Evolutionary conservation across 2,888 invertebrate genomes (phyloP).

Genomic region (Hybos culiciformis): DNA sequence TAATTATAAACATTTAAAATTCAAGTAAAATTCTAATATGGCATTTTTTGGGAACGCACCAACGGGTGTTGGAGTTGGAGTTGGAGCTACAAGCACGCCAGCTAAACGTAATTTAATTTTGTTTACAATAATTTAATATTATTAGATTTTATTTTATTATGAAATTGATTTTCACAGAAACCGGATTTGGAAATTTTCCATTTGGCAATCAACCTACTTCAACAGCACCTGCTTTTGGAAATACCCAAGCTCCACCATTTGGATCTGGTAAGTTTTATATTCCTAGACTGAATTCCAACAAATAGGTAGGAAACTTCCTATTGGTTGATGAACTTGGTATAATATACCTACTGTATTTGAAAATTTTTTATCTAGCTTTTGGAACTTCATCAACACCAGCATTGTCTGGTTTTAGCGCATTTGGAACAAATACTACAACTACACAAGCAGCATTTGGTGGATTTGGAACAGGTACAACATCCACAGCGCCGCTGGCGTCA

Average conservation of each 20-base stretch:
- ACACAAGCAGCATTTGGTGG: slow-evolving; percentile 22
- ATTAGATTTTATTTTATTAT: slow-evolving; percentile 3
- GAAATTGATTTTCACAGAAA: slow-evolving; percentile 37
- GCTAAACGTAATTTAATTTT: slow-evolving; percentile 39
- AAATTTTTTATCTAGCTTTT: slow-evolving; percentile 11
- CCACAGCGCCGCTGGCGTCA: slow-evolving; percentile 23
- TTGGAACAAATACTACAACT: slow-evolving; percentile 21
- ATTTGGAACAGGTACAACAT: slow-evolving; percentile 36
- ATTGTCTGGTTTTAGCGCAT: slow-evolving; percentile 25
- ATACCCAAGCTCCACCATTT: slow-evolving; percentile 17
- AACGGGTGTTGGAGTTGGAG: too few species aligned
- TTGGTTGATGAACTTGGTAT: too few species aligned
- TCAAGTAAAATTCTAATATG: too few species aligned
- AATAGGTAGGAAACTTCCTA: too few species aligned
- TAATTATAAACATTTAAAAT: too few species aligned
- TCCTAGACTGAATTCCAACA: too few species aligned
- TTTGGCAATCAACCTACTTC: slow-evolving; percentile 19
- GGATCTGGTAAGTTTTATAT: slow-evolving; percentile 20
- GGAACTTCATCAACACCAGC: slow-evolving; percentile 13
- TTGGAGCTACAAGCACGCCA: too few species aligned
- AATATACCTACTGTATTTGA: too few species aligned
- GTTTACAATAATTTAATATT: neutral
- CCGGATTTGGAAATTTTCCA: slow-evolving; percentile 36
- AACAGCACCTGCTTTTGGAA: slow-evolving; percentile 15
- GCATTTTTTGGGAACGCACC: too few species aligned